phyloP scores from a whole-genome alignment of 2,797 vertebrate genomes.

The Phrynocephalus forsythii region DNA sequence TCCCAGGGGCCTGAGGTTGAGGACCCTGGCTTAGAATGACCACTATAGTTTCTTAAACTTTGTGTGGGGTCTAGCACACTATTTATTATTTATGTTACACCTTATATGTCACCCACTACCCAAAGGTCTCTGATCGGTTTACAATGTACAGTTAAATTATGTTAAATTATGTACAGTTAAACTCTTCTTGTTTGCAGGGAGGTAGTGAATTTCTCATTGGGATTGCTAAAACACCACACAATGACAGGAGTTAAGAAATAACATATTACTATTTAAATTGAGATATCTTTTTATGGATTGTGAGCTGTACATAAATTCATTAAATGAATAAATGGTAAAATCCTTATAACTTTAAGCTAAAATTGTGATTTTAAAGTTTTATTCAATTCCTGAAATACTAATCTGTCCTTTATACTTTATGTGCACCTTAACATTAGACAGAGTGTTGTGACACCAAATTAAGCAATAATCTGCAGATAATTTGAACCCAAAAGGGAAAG shows the following conservation, averaged over 20 bases:
- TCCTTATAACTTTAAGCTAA: not conserved
- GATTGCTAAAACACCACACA: not conserved
- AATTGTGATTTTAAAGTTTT: not conserved
- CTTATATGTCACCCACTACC: too few species aligned
- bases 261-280: not conserved
- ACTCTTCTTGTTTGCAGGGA: not conserved
- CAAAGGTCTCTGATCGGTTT: too few species aligned
- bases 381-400: not conserved
- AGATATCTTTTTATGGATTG: not conserved
- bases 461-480: not conserved
- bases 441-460: not conserved
- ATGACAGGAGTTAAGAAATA: constrained; percentile 1
- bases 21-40: not conserved
- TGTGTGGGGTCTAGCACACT: not conserved
- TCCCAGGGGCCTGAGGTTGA: too few species aligned
- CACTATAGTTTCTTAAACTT: not conserved
- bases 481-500: not conserved
- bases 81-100: too few species aligned
- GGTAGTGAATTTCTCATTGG: not conserved
- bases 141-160: too few species aligned
- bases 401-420: not conserved
- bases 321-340: not conserved
- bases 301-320: not conserved
- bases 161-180: not conserved
- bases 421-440: not conserved